Base-by-base conservation (phyloP, 2,888 invertebrate genomes). In the Luperina nickerlii region DNA sequence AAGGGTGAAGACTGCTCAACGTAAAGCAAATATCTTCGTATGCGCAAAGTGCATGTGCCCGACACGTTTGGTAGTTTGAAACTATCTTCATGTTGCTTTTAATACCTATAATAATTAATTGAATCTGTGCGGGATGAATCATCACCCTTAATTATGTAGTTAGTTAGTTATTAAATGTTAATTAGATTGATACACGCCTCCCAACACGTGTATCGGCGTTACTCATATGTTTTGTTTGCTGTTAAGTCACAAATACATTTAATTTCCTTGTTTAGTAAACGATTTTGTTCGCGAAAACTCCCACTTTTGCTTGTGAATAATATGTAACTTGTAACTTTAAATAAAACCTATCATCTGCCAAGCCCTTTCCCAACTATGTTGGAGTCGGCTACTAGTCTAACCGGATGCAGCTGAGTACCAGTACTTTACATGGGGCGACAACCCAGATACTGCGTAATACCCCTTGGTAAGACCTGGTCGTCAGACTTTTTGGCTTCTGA, bases 141-240 rank as follows among this genome's bases (percentile, higher is more conserved):
- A 69, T n/a, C 63, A 68, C 15, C 15, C 38, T 54, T 70, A 45
- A 57, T 74, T 67, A 63, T 20, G 32, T 48, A 48, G 8, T 72
- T 48, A 62, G 68, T 63, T 74, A 24, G 54, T 71, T 74, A 65
- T 57, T 62, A 70, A 48, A 62, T 72, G 63, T 48, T 51, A 9
- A 65, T 68, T 48, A 32, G 60, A 71, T 65, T 65, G 48, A 42
- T 54, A 57, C 69, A 75, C 63, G 69, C 72, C 69, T 73, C 57
- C 11, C 5, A 51, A 77, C 85, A 83, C 86, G 80, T 86, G 86
- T 65, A 73, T 13, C 20, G 42, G 18, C 18, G 69, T 86, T 83
- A 73, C 68, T 85, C 86, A 85, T 73, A 11, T 76, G 60, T 82
- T 74, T 76, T 82, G 74, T 51, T 67, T 69, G 68, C 48, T 75